Evolutionary conservation across 2,888 invertebrate species (phyloP), one percentile per base, ranked within the genome.

Genomic region (Limnephilus lunatus): DNA sequence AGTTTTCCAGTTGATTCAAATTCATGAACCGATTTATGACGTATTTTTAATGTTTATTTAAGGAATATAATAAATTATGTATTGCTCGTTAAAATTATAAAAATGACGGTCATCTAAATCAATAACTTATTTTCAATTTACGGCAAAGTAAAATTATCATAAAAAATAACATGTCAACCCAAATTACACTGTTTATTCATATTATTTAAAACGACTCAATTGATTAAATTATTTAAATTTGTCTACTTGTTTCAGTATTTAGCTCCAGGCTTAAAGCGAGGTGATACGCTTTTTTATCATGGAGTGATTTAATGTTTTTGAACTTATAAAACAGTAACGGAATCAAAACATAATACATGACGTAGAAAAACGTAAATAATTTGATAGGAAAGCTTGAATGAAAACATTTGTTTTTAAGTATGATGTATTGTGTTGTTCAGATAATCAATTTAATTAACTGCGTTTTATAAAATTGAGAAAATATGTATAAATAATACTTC

Each of bases 251-350:
- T 32, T 82, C 31, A 82, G 31, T 32, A 82, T 82, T 35, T 89
- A 19, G 91, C 91, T 91, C 44, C 91, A 48, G 85, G 91, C 91
- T 14, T 48, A 44, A 87, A 31, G n/a, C 91, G 81, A 91, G 91
- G 91, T 91, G 91, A 91, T 81, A 91, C 44, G 44, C 44, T 31
- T 19, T 48, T 82, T 25, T 25, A 68, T 68, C 68, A 68, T 68
- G n/a, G 25, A 68, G 25, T 68, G 53, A 68, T 19, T 53, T 53
- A 53, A 53, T 68, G 53, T 25, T 68, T 68, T 4, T 19, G 25
- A 68, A 25, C 53, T 5, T 68, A 25, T 68, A 19, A 68, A 68
- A 68, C 68, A 68, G 5, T 7, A n/a, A 68, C 9, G 68, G 2
- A 68, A 68, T 68, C 68, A 48, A 15, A 48, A n/a, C 25, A 53